A percentile compares a stretch with the other conserved stretches of the same genome.
These are phyloP conservation scores for Oryzias celebensis DNA, from an alignment of 2,113 vertebrate genomes.

Conservation along the genomic window DNA sequence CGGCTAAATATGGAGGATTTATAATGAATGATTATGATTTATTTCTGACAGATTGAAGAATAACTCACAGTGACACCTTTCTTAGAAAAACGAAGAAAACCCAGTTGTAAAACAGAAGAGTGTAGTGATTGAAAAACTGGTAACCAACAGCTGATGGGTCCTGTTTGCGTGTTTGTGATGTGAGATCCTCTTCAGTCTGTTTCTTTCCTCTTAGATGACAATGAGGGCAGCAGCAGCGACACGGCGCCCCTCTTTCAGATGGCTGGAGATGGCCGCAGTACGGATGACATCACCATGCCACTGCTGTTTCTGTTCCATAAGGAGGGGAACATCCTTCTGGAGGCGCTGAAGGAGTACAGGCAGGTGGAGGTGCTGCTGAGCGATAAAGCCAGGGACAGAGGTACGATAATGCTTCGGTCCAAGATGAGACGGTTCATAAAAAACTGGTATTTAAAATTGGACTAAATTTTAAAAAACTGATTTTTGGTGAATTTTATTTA, in stretches of 20 bases:
- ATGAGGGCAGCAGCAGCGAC: slow-evolving; percentile 97
- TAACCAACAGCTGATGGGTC: neutral
- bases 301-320: slow-evolving; percentile 98
- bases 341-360: slow-evolving; percentile 88
- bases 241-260: slow-evolving; percentile 98
- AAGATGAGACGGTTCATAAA: too few relatives aligned
- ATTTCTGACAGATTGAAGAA: too few relatives aligned
- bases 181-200: neutral
- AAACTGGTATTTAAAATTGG: too few relatives aligned
- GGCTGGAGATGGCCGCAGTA: slow-evolving; percentile 95
- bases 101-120: neutral
- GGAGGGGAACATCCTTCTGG: slow-evolving; percentile 93
- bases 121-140: neutral
- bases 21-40: too few relatives aligned
- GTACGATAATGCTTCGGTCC: slow-evolving; percentile 56
- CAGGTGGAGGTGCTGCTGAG: slow-evolving; percentile 96
- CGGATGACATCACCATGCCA: slow-evolving; percentile 90
- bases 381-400: slow-evolving; percentile 94
- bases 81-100: too few relatives aligned
- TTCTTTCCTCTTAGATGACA: slow-evolving; percentile 84
- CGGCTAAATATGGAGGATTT: too few relatives aligned
- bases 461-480: too few relatives aligned
- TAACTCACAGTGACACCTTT: too few relatives aligned
- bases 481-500: too few relatives aligned
- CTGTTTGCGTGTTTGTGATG: neutral